A percentile compares a stretch with the other conserved stretches of the same genome.
Evolutionary conservation across 2,888 invertebrate genomes (phyloP).

Genomic region (Pelosia muscerda): DNA sequence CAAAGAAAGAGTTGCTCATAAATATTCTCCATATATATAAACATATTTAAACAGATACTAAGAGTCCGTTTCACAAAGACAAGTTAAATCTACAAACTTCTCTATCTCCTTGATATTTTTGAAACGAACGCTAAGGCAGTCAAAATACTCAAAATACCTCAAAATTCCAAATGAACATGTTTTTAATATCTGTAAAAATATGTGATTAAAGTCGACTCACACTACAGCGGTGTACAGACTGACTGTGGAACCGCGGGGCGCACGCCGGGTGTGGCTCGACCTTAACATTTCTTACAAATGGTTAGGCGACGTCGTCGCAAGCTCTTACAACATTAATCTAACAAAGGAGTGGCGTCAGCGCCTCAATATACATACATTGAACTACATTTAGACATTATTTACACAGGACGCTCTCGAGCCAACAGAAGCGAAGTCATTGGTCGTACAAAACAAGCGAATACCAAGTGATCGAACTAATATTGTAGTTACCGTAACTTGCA

Average conservation of each 20-base stretch:
- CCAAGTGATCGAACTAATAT: conserved; percentile 14
- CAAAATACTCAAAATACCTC: conserved; percentile 38
- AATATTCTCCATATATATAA: conserved; percentile 44
- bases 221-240: conserved; percentile 3
- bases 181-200: conserved; percentile 56
- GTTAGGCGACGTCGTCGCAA: conserved; percentile 57
- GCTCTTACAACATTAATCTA: conserved; percentile 56
- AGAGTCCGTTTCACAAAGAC: conserved; percentile 8
- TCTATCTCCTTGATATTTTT: background rate
- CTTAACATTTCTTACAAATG: conserved; percentile 48
- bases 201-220: conserved; percentile 41
- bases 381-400: conserved; percentile 54
- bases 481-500: conserved; percentile 3
- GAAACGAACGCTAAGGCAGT: conserved; percentile 25
- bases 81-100: background rate
- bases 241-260: background rate
- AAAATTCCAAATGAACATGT: conserved; percentile 38
- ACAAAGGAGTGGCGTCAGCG: conserved; percentile 40
- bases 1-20: conserved; percentile 53
- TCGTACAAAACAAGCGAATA: conserved; percentile 40
- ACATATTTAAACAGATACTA: conserved; percentile 54
- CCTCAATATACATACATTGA: conserved; percentile 57
- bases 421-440: conserved; percentile 39
- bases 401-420: conserved; percentile 44
- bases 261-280: conserved; percentile 18